A percentile compares a stretch with the other conserved stretches of the same genome.
phyloP scores from a whole-genome alignment of 1,140 invertebrate species.

The Listronotus bonariensis region DNA sequence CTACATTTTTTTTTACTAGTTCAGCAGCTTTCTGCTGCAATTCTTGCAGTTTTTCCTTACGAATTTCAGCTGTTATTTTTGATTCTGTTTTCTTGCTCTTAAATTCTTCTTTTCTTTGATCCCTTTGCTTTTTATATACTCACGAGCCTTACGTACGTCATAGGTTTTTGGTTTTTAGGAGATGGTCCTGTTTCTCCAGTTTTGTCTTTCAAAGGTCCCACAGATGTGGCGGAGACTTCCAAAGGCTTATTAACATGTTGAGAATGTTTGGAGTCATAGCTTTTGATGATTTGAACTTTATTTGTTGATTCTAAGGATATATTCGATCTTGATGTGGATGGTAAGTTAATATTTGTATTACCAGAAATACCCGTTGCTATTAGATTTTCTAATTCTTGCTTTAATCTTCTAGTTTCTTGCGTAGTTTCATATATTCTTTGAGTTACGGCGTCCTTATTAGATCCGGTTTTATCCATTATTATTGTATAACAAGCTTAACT shows the following conservation, averaged over 20 bases:
- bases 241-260: conserved; percentile 19
- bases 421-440: conserved; percentile 34
- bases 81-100: conserved; percentile 38
- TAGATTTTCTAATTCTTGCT: conserved; percentile 34
- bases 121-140: conserved; percentile 52
- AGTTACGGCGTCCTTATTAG: conserved; percentile 18
- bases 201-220: neutral
- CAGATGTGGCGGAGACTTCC: neutral
- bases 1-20: conserved; percentile 47
- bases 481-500: neutral
- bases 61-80: conserved; percentile 35
- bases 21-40: conserved; percentile 48
- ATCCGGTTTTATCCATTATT: conserved; percentile 7
- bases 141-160: conserved; percentile 44
- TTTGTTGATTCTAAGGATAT: conserved; percentile 11
- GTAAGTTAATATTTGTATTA: neutral
- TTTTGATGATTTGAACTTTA: conserved; percentile 37
- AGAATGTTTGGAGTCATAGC: conserved; percentile 35
- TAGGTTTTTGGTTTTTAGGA: conserved; percentile 45
- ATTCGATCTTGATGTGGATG: neutral
- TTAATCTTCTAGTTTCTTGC: conserved; percentile 35
- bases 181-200: conserved; percentile 9
- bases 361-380: conserved; percentile 27
- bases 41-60: conserved; percentile 50
- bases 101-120: conserved; percentile 43